phyloP scores from a whole-genome alignment of 1,140 invertebrate genomes.

The Caenorhabditis brenneri region DNA sequence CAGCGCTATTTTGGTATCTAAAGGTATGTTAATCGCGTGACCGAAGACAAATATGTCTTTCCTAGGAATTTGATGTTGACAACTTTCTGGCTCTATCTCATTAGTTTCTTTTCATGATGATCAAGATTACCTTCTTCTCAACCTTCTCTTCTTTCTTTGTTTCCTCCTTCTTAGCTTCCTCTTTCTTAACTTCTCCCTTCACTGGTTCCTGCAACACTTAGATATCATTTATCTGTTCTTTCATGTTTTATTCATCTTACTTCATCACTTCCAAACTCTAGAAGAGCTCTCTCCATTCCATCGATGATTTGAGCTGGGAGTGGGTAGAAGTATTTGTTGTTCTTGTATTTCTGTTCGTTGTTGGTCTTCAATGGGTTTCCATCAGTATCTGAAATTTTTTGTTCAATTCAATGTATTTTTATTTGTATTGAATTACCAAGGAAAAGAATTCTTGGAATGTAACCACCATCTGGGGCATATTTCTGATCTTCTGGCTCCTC shows the following conservation, averaged over 20 bases:
- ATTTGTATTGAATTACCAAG: conserved; percentile 55
- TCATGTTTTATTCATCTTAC: conserved; percentile 40
- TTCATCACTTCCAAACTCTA: conserved; percentile 46
- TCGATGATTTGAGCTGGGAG: conserved; percentile 63
- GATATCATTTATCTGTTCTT: conserved; percentile 39
- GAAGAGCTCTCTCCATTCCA: conserved; percentile 65
- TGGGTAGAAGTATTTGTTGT: conserved; percentile 67
- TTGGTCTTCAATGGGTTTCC: conserved; percentile 64
- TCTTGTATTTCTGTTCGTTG: conserved; percentile 67
- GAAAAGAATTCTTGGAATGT: conserved; percentile 68
- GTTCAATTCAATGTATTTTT: neutral
- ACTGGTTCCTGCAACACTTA: conserved; percentile 41
- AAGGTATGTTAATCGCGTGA: neutral
- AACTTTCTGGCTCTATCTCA: neutral
- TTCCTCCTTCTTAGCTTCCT: conserved; percentile 51
- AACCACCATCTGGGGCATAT: conserved; percentile 67
- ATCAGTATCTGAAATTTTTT: conserved; percentile 64
- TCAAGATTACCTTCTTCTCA: conserved; percentile 32
- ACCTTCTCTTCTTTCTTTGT: conserved; percentile 53
- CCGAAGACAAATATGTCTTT: neutral
- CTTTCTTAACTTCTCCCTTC: conserved; percentile 49
- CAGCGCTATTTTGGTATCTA: neutral
- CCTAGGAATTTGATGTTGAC: neutral
- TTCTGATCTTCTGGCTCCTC: conserved; percentile 69
- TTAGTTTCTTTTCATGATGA: neutral